Evolutionary conservation across 1,140 invertebrate genomes (phyloP).

Genomic region (Gryon sp.): DNA sequence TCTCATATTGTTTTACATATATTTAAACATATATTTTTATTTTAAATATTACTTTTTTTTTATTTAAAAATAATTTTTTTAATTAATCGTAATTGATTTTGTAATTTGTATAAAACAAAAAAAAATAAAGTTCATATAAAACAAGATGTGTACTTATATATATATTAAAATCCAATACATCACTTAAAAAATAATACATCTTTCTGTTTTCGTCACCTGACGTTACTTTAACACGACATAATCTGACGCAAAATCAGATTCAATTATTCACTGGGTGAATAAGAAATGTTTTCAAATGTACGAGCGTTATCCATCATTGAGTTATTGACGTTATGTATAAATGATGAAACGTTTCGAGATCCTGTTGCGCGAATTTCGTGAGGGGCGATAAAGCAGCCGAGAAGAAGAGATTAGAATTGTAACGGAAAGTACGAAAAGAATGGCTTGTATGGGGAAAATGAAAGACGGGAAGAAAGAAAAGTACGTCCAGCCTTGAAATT

Average conservation of each 20-base stretch:
- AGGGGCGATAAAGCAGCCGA: slow-evolving; percentile 41
- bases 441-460: slow-evolving; percentile 38
- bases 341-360: slow-evolving; percentile 48
- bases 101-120: too few relatives aligned
- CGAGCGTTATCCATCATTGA: slow-evolving; percentile 46
- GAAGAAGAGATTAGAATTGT: slow-evolving; percentile 58
- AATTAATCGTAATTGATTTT: too few relatives aligned
- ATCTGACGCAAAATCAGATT: slow-evolving; percentile 32
- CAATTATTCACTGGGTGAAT: slow-evolving; percentile 37
- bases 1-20: too few relatives aligned
- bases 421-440: slow-evolving; percentile 50
- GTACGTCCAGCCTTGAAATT: slow-evolving; percentile 26
- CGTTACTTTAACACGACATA: slow-evolving; percentile 14
- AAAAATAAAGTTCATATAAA: too few relatives aligned
- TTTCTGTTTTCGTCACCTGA: neutral
- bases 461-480: slow-evolving; percentile 27
- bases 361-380: slow-evolving; percentile 14
- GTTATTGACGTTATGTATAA: slow-evolving; percentile 54
- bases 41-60: too few relatives aligned
- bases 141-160: too few relatives aligned
- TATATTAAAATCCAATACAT: too few relatives aligned
- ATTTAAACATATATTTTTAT: too few relatives aligned
- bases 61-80: too few relatives aligned
- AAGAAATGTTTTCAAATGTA: slow-evolving; percentile 37
- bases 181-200: slow-evolving; percentile 1